These are phyloP conservation scores for Ctenosaura bakeri DNA, from an alignment of 2,797 vertebrate genomes.

Conservation along the genomic window DNA sequence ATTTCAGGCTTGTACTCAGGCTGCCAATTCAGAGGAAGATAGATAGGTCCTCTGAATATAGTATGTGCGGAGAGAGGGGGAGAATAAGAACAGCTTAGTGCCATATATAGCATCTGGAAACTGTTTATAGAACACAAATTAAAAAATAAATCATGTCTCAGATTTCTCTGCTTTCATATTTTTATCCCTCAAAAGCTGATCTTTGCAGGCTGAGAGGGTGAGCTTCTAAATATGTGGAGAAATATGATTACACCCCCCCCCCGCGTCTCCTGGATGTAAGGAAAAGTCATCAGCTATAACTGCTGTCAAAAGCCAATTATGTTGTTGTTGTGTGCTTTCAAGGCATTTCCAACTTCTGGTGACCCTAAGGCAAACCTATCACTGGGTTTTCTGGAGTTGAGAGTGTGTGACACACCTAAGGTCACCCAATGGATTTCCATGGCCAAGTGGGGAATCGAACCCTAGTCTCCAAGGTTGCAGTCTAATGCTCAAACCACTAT, in stretches of 20 bases:
- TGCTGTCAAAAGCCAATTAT: not conserved
- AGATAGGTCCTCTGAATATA: not conserved
- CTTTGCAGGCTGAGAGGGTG: not conserved
- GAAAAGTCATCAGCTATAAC: not conserved
- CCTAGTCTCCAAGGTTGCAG: too few species aligned
- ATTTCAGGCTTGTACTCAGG: not conserved
- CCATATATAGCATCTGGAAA: slow-evolving; percentile 13
- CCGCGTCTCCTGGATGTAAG: not conserved
- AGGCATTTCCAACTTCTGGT: too few species aligned
- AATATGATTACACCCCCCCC: not conserved
- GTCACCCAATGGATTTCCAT: too few species aligned
- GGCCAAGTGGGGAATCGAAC: too few species aligned
- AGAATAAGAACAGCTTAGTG: slow-evolving; percentile 3
- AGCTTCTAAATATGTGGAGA: slow-evolving; percentile 1
- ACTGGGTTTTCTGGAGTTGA: too few species aligned
- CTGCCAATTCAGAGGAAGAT: slow-evolving; percentile 1
- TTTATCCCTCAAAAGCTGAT: not conserved
- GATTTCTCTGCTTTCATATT: slow-evolving; percentile 6
- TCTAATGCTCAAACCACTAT: too few species aligned
- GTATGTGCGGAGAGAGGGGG: not conserved
- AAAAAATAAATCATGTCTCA: slow-evolving; percentile 4
- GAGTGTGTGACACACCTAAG: too few species aligned
- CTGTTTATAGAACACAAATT: slow-evolving; percentile 5
- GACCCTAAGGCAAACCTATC: too few species aligned
- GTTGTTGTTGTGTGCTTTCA: too few species aligned